Conservation (phyloP, 2,888 invertebrate genomes). For the Agonopterix alstromeriana region DNA sequence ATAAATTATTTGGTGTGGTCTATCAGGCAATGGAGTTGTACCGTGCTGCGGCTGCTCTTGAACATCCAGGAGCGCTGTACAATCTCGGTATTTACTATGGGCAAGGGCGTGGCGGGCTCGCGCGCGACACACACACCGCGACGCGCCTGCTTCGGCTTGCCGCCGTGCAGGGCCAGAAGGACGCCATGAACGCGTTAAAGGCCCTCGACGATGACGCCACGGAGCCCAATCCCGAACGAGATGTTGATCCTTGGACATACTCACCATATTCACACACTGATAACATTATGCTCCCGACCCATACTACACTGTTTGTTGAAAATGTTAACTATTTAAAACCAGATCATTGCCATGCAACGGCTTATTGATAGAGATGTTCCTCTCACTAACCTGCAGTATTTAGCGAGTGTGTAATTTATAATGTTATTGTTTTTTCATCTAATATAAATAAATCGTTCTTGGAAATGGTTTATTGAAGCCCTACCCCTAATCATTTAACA, state of each 20-base stretch:
- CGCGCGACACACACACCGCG: conserved; percentile 66
- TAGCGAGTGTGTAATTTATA: no score
- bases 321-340: conserved; percentile 39
- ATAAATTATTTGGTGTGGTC: not conserved
- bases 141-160: conserved; percentile 67
- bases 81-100: conserved; percentile 83
- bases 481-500: no score
- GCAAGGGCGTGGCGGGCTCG: conserved; percentile 79
- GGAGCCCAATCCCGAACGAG: conserved; percentile 24
- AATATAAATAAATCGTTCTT: no score
- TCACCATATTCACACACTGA: conserved; percentile 23
- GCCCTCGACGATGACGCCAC: conserved; percentile 33
- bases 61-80: conserved; percentile 81
- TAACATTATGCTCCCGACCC: conserved; percentile 40
- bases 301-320: conserved; percentile 50
- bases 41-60: conserved; percentile 76
- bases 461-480: no score
- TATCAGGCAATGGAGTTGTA: conserved; percentile 81
- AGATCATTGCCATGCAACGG: conserved; percentile 30
- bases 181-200: conserved; percentile 74
- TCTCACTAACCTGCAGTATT: no score
- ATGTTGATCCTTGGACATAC: conserved; percentile 31
- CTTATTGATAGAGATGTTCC: conserved; percentile 18
- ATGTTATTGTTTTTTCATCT: no score
- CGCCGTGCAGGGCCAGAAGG: conserved; percentile 77